These are phyloP conservation scores for Gymnoscopelus microlampas DNA, from an alignment of 2,797 vertebrate genomes.

Conservation along the genomic window DNA sequence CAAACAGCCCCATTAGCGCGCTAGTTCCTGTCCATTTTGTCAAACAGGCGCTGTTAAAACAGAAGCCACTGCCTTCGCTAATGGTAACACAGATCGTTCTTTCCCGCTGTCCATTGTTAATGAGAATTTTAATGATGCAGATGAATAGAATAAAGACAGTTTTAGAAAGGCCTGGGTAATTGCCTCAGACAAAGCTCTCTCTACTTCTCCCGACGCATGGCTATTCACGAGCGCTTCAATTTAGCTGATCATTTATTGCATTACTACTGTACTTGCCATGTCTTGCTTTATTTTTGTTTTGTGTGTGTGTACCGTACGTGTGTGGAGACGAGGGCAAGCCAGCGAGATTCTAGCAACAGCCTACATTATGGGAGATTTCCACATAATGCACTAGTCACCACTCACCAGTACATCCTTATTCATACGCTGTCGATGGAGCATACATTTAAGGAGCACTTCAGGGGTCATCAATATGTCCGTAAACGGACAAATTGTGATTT, in stretches of 20 bases:
- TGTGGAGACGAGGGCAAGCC: conserved; percentile 20
- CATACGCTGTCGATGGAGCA: too few species aligned
- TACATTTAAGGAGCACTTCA: too few species aligned
- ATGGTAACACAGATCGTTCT: conserved; percentile 68
- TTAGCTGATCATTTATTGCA: conserved; percentile 38
- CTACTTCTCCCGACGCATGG: conserved; percentile 24
- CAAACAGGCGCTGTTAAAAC: conserved; percentile 62
- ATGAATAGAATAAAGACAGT: conserved; percentile 64
- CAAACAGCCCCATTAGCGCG: conserved; percentile 55
- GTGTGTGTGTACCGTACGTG: not conserved
- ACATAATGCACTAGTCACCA: too few species aligned
- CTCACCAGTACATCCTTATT: too few species aligned
- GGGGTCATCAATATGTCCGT: too few species aligned
- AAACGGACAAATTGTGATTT: too few species aligned
- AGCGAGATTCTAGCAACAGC: too few species aligned
- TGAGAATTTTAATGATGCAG: conserved; percentile 62
- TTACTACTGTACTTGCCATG: conserved; percentile 35
- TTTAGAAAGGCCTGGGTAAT: conserved; percentile 59
- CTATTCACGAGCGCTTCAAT: conserved; percentile 46
- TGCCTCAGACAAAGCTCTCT: conserved; percentile 42
- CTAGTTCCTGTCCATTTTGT: conserved; percentile 52
- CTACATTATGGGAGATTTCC: too few species aligned
- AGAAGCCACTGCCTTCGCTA: conserved; percentile 59
- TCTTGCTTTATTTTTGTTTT: conserved; percentile 20
- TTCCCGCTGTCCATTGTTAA: conserved; percentile 63